Evolutionary conservation across 2,797 vertebrate species (phyloP).

Genomic region (Falco naumanni): DNA sequence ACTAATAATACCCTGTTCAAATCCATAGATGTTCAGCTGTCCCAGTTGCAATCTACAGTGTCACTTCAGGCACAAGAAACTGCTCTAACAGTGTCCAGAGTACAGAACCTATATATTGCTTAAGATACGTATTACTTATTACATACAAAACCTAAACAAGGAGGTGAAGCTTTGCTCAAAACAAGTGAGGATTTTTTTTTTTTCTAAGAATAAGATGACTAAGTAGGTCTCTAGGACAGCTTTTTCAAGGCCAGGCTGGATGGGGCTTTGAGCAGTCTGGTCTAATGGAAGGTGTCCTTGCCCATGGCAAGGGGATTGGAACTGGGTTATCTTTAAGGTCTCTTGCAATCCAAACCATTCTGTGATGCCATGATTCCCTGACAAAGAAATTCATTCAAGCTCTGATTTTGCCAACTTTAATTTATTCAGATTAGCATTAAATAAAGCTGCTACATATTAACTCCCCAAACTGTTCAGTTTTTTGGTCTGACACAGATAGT

Average conservation of each 20-base stretch:
- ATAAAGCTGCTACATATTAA: neutral
- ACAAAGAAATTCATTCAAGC: neutral
- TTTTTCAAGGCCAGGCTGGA: neutral
- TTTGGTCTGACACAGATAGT: neutral
- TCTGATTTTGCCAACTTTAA: neutral
- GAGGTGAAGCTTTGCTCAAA: neutral
- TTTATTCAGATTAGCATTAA: neutral
- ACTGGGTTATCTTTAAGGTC: too few relatives aligned
- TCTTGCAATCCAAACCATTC: too few relatives aligned
- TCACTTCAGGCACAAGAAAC: neutral
- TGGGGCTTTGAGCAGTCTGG: too few relatives aligned
- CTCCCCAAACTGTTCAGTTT: neutral
- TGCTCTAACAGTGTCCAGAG: neutral
- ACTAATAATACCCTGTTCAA: conserved; percentile 15
- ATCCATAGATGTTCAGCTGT: conserved; percentile 9
- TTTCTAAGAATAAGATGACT: neutral
- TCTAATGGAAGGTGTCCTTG: too few relatives aligned
- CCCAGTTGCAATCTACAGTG: neutral
- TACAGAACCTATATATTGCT: neutral
- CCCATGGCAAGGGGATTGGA: too few relatives aligned
- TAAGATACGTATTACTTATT: neutral
- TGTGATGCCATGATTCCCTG: neutral
- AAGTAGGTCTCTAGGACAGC: neutral
- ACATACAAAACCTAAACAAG: neutral
- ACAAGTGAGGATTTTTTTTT: neutral